Conservation (phyloP, 2,113 vertebrate species). For the Nansenia antarctica region DNA sequence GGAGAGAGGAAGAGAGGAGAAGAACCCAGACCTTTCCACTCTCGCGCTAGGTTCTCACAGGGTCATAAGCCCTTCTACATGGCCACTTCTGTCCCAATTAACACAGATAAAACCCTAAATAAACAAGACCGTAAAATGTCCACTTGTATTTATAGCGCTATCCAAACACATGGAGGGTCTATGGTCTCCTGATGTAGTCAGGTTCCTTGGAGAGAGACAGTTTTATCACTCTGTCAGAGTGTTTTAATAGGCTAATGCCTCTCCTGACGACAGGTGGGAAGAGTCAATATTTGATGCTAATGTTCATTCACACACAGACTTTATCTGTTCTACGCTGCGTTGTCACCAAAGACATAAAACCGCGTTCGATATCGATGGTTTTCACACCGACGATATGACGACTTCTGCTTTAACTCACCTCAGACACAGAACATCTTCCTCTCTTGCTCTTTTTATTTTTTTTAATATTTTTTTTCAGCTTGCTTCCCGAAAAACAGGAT, state of each 20-base stretch:
- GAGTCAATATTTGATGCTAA: background rate
- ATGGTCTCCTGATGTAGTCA: background rate
- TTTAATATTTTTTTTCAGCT: background rate
- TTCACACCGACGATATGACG: no score
- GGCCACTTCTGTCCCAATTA: background rate
- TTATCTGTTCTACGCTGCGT: background rate
- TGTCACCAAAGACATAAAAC: no score
- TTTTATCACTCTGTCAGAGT: background rate
- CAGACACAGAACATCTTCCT: no score
- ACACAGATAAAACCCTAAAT: background rate
- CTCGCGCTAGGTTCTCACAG: background rate
- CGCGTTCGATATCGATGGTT: no score
- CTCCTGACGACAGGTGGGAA: background rate
- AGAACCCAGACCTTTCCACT: background rate
- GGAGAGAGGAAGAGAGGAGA: background rate
- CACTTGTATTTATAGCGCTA: background rate
- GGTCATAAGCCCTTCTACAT: background rate
- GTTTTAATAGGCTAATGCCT: background rate
- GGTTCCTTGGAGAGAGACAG: background rate
- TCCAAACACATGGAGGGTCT: background rate
- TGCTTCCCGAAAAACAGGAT: background rate
- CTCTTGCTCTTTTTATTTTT: background rate
- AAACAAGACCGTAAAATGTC: background rate
- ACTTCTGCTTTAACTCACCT: background rate
- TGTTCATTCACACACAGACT: background rate